Percentiles rank a stretch among this genome's conserved stretches.
Evolutionary conservation across 2,888 invertebrate genomes (phyloP).

Genomic region (Thymelicus sylvestris): DNA sequence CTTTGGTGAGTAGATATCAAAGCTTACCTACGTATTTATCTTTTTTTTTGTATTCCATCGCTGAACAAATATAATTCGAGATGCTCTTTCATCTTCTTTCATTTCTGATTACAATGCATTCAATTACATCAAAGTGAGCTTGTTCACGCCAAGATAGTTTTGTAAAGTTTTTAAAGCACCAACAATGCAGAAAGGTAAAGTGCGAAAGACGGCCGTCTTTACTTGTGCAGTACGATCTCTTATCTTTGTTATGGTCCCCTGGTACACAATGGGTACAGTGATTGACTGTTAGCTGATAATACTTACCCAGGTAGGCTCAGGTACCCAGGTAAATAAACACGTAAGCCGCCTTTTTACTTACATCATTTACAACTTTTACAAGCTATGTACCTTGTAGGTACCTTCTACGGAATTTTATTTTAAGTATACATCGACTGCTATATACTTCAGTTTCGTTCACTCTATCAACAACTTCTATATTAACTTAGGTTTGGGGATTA

Average conservation of each 20-base stretch:
- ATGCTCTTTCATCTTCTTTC: conserved; percentile 17
- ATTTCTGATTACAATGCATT: conserved; percentile 26
- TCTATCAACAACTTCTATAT: too few relatives aligned
- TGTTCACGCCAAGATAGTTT: conserved; percentile 30
- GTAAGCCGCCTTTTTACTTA: conserved; percentile 6
- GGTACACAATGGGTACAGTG: conserved; percentile 34
- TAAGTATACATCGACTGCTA: too few relatives aligned
- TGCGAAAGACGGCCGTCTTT: conserved; percentile 41
- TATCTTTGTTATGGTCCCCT: conserved; percentile 40
- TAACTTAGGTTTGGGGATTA: too few relatives aligned
- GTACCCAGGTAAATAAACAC: conserved; percentile 31
- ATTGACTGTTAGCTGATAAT: conserved; percentile 33
- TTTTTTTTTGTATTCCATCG: not conserved
- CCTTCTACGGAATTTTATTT: not conserved
- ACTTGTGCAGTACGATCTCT: conserved; percentile 40
- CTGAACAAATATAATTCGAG: conserved; percentile 11
- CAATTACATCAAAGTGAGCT: conserved; percentile 34
- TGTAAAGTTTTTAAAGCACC: conserved; percentile 29
- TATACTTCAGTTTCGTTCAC: too few relatives aligned
- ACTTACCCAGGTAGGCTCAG: conserved; percentile 25
- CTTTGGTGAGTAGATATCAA: too few relatives aligned
- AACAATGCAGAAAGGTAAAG: conserved; percentile 40
- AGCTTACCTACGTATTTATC: not conserved
- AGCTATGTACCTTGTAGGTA: not conserved
- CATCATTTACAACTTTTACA: not conserved